Evolutionary conservation across 2,888 invertebrate genomes (phyloP).

Genomic region (Exocentrus adspersus): DNA sequence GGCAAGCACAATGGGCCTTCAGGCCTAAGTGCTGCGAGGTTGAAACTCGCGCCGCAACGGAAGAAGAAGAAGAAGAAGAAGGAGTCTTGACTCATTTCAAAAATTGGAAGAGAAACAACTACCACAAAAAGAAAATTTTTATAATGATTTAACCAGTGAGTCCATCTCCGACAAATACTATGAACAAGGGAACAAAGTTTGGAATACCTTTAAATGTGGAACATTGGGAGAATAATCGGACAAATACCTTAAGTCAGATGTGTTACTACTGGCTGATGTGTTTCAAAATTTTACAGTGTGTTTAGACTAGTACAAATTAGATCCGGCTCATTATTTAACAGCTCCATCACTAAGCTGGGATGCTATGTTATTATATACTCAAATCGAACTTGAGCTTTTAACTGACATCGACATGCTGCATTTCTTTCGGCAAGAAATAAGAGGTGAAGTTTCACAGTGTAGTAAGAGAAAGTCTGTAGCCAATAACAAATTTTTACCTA

Average conservation of each 20-base stretch:
- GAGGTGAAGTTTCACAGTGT: too few species aligned
- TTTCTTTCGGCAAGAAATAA: too few species aligned
- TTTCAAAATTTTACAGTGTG: constrained; percentile 41
- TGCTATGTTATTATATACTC: constrained; percentile 1
- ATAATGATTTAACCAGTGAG: constrained; percentile 37
- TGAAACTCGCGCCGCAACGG: too few species aligned
- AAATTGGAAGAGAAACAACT: constrained; percentile 36
- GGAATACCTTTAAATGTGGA: constrained; percentile 46
- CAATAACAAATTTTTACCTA: too few species aligned
- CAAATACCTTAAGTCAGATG: constrained; percentile 29
- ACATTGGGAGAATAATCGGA: constrained; percentile 51
- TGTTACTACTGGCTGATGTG: constrained; percentile 30
- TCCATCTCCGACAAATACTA: constrained; percentile 46
- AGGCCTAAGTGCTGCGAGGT: too few species aligned
- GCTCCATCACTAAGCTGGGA: too few species aligned
- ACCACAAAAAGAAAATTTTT: constrained; percentile 42
- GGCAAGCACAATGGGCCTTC: too few species aligned
- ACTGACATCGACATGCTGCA: constrained; percentile 29
- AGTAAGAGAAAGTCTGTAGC: too few species aligned
- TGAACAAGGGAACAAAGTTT: constrained; percentile 49
- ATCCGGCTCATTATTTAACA: constrained; percentile 37
- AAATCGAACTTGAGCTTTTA: constrained; percentile 29
- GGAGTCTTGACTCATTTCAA: constrained; percentile 2
- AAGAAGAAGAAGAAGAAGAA: too few species aligned
- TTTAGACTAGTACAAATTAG: constrained; percentile 42